A percentile compares a stretch with the other conserved stretches of the same genome.
phyloP scores from a whole-genome alignment of 2,113 vertebrate species.

The Trogon surrucura region DNA sequence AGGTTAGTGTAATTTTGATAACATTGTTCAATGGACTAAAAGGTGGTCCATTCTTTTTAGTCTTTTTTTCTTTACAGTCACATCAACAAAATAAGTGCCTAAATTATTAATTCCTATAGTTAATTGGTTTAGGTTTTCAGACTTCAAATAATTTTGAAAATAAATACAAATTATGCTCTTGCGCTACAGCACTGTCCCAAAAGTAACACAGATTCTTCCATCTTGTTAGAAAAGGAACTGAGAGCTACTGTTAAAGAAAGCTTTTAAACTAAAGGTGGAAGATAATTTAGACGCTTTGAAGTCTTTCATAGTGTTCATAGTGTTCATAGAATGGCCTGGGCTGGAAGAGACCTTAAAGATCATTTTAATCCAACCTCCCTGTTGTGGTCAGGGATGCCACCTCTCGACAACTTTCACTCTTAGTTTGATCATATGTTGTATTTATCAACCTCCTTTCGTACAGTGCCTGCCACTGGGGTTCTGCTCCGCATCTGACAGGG shows the following conservation, averaged over 20 bases:
- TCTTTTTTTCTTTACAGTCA: neutral
- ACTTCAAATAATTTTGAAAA: neutral
- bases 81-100: neutral
- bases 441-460: neutral
- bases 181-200: neutral
- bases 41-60: neutral
- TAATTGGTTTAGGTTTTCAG: neutral
- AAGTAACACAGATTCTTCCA: neutral
- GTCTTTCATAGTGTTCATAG: neutral
- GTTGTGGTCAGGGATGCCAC: too few species aligned
- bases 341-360: too few species aligned
- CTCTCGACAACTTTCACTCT: neutral
- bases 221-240: neutral
- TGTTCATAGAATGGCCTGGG: too few species aligned
- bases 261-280: neutral
- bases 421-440: neutral
- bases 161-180: neutral
- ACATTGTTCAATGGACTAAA: neutral
- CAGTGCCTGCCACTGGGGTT: neutral
- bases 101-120: neutral
- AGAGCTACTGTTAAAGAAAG: neutral
- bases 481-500: neutral
- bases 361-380: too few species aligned
- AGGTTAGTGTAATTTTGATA: neutral
- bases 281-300: neutral